Percentiles rank a stretch among this genome's conserved stretches.
Evolutionary conservation across 92 coral and sea anemone genomes (phyloP).

Genomic region (Galaxea fascicularis): DNA sequence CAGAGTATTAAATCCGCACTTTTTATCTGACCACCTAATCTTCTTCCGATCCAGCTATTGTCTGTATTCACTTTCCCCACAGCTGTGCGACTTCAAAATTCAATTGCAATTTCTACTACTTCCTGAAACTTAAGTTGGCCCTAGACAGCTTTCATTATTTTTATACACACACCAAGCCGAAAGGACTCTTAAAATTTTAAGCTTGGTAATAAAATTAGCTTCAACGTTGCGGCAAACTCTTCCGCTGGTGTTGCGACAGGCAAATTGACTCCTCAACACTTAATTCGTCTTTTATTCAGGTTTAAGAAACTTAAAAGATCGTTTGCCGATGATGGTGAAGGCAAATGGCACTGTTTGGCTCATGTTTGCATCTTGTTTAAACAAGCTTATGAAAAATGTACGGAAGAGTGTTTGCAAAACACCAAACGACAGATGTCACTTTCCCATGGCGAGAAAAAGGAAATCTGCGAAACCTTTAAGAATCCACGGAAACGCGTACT

Average conservation of each 20-base stretch:
- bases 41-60: not conserved
- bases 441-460: conserved; percentile 80
- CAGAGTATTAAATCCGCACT: not conserved
- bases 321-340: conserved; percentile 35
- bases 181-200: not conserved
- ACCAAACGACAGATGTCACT: conserved; percentile 66
- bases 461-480: conserved; percentile 56
- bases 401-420: conserved; percentile 72
- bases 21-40: not conserved
- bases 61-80: conserved; percentile 1
- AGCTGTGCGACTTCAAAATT: conserved; percentile 19
- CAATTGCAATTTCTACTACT: conserved; percentile 12
- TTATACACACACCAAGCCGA: conserved; percentile 3
- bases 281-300: conserved; percentile 28
- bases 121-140: conserved; percentile 29
- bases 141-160: conserved; percentile 24
- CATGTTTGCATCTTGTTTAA: conserved; percentile 86
- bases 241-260: not conserved
- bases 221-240: not conserved
- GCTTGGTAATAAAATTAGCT: not conserved
- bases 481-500: conserved; percentile 60
- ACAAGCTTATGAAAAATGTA: conserved; percentile 81
- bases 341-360: conserved; percentile 65
- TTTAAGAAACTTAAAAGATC: conserved; percentile 37
- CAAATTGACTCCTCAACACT: conserved; percentile 34